phyloP scores from a whole-genome alignment of 2,113 vertebrate genomes.

The Tetrao urogallus region DNA sequence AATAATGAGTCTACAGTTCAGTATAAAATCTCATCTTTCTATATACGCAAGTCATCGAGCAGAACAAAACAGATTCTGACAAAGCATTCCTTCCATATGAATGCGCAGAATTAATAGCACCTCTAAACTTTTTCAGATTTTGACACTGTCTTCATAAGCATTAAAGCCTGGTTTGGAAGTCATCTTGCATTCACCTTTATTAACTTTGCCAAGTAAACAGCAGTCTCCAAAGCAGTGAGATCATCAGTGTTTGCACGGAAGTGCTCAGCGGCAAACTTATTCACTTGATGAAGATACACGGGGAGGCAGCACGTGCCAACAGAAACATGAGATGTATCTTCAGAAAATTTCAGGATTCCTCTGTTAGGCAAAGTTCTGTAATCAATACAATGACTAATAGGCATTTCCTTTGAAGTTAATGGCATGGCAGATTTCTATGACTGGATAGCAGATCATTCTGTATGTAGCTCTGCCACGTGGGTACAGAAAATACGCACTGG shows the following conservation, averaged over 20 bases:
- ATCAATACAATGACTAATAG: not conserved
- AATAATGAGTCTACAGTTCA: slow-evolving; percentile 23
- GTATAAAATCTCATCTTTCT: slow-evolving; percentile 29
- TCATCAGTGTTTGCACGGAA: not conserved
- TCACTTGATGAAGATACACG: not conserved
- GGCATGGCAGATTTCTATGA: not conserved
- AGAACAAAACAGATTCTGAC: slow-evolving; percentile 43
- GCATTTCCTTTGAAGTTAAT: not conserved
- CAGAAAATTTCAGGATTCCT: not conserved
- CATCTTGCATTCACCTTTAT: not conserved
- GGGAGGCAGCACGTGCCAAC: not conserved
- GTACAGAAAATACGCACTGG: not conserved
- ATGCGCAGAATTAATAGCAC: not conserved
- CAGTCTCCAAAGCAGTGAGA: not conserved
- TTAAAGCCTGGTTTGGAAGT: not conserved
- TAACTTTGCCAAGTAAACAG: not conserved
- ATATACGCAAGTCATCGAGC: slow-evolving; percentile 18
- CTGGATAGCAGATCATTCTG: not conserved
- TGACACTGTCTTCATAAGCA: not conserved
- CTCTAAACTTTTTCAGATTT: not conserved
- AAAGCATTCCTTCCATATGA: slow-evolving; percentile 43
- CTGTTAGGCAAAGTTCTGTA: not conserved
- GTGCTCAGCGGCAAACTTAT: not conserved
- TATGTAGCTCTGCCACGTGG: not conserved
- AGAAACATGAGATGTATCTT: not conserved